Percentiles rank a stretch among this genome's conserved stretches.
These are phyloP conservation scores for Ascidia mentula DNA, from an alignment of 23 tunicate species.

Conservation along the genomic window DNA sequence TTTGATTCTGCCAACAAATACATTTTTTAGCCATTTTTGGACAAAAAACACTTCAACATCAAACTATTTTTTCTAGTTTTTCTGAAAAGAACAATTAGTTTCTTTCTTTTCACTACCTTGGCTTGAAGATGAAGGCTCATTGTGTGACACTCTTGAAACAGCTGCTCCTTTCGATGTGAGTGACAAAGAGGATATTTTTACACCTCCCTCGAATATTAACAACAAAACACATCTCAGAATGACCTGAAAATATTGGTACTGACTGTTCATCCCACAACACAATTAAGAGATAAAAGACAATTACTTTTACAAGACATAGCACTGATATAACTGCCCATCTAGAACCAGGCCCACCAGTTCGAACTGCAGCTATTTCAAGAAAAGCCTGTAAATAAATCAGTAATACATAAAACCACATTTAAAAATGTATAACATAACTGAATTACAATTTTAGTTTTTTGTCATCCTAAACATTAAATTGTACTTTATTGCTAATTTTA, in stretches of 20 bases:
- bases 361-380: slow-evolving; percentile 58
- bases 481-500: too few species aligned
- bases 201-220: slow-evolving; percentile 45
- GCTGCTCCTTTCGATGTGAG: background rate
- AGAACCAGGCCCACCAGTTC: slow-evolving; percentile 71
- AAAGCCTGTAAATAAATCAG: slow-evolving; percentile 60
- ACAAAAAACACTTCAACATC: too few species aligned
- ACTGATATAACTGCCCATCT: slow-evolving; percentile 77
- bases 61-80: too few species aligned
- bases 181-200: slow-evolving; percentile 42
- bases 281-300: too few species aligned
- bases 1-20: background rate
- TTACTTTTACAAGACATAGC: slow-evolving; percentile 74
- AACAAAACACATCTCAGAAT: slow-evolving; percentile 57
- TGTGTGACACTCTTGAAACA: background rate
- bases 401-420: too few species aligned
- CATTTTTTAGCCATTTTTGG: too few species aligned
- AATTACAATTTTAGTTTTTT: too few species aligned
- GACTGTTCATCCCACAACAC: too few species aligned
- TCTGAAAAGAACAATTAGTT: too few species aligned
- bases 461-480: too few species aligned
- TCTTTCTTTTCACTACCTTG: too few species aligned
- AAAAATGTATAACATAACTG: too few species aligned
- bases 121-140: background rate
- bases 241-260: slow-evolving; percentile 54